A percentile compares a stretch with the other conserved stretches of the same genome.
Conservation (phyloP, 2,113 vertebrate genomes). For the Pseudopodoces humilis region DNA sequence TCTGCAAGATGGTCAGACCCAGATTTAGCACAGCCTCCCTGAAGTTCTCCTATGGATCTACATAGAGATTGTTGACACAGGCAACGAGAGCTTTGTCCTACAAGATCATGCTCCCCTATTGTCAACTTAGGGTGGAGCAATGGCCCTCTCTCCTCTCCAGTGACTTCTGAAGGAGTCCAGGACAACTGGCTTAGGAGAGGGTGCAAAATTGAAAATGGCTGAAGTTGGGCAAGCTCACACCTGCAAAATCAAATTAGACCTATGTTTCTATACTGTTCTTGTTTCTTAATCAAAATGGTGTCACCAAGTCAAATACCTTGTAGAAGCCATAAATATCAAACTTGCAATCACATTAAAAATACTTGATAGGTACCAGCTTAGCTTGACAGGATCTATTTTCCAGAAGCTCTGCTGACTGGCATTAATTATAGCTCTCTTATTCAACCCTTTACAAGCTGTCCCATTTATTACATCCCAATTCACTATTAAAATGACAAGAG, state of each 20-base stretch:
- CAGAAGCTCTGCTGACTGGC: background rate
- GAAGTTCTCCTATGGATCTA: background rate
- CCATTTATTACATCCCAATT: background rate
- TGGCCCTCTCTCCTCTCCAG: background rate
- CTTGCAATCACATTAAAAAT: background rate
- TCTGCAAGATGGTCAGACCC: background rate
- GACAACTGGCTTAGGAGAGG: background rate
- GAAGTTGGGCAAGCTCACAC: background rate
- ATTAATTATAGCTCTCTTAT: background rate
- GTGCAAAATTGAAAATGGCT: background rate
- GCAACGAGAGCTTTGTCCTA: background rate
- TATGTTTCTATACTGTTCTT: background rate
- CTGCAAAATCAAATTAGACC: background rate
- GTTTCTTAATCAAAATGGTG: background rate
- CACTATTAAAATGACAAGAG: background rate
- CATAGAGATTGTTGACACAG: background rate
- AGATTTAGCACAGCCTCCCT: background rate
- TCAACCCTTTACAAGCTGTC: background rate
- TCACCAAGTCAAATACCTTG: background rate
- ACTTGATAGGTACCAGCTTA: background rate
- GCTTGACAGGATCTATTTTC: background rate
- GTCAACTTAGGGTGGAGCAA: fast-evolving
- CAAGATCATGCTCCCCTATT: fast-evolving
- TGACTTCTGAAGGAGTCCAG: background rate
- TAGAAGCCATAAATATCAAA: background rate